Evolutionary conservation across 2,888 invertebrate genomes (phyloP), one percentile per base, ranked within the genome.

Genomic region (Chydorus sphaericus): DNA sequence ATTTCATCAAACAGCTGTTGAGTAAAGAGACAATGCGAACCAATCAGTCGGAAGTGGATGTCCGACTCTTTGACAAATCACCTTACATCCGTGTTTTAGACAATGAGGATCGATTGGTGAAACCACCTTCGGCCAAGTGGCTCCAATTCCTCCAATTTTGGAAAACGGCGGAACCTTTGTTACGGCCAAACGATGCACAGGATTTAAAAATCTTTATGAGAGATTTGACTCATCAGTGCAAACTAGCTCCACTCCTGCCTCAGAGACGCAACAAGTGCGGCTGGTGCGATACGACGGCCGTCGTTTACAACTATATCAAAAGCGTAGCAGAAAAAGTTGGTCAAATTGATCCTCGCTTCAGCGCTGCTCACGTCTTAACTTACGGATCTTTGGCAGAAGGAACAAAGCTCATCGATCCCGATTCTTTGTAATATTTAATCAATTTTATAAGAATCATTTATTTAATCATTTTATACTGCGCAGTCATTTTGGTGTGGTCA

Each of bases 251-350:
- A 11, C 10, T 44, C 14, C 23, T 44, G 10, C 44, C 44, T 4
- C 14, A 23, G 14, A 23, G 44, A 23, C 44, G 44, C 44, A 44
- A 44, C 44, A 44, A 44, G 44, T 44, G 44, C 44, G 44, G 44
- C 23, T 44, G 44, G 44, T 44, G 44, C n/a, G 44, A 44, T 28
- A n/a, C 44, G 11, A 23, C 28, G 2, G 44, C 26, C 26, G 28
- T 4, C 26, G 44, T 44, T 10, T 8, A 44, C 26, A 26, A 10
- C 44, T 44, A 44, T 8, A 28, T 44, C 4, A 23, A 26, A 26
- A 7, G 14, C 28, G 16, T 44, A 14, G 28, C 44, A 23, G 44
- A 44, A 5, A 44, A 23, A 16, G 44, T n/a, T 16, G 44, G 44
- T n/a, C 26, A 44, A 16, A 44, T 44, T 23, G 44, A 44, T 44